Conservation (phyloP, 2,888 invertebrate species). For the Drosophila subsilvestris region DNA sequence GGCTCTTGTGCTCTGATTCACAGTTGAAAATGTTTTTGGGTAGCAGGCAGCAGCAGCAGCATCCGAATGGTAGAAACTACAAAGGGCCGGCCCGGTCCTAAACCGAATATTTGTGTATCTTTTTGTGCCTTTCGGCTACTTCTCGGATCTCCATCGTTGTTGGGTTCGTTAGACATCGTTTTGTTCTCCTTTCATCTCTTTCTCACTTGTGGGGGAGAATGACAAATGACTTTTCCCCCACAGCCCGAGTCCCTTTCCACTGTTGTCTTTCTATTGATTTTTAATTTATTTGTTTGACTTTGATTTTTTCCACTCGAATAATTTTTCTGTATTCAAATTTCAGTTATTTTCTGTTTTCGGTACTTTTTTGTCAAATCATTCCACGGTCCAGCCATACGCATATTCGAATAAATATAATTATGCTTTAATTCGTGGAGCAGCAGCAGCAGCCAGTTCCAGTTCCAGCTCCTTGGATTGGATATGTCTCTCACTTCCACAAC, state of each 20-base stretch:
- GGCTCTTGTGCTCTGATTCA: conserved; percentile 66
- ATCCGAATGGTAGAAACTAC: conserved; percentile 23
- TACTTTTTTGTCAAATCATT: conserved; percentile 69
- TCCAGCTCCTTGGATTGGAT: conserved; percentile 10
- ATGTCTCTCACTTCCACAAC: neutral
- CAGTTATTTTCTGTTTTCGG: conserved; percentile 22
- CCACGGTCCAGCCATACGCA: conserved; percentile 47
- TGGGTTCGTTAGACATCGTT: conserved; percentile 74
- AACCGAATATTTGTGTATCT: conserved; percentile 24
- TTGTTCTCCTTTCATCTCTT: conserved; percentile 61
- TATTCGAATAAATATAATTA: conserved; percentile 67
- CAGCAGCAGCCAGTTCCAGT: neutral
- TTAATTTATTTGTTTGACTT: conserved; percentile 77
- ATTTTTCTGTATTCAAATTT: conserved; percentile 47
- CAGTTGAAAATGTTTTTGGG: conserved; percentile 46
- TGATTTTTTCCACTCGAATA: conserved; percentile 60
- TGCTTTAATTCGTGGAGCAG: conserved; percentile 73
- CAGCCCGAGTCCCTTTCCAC: neutral
- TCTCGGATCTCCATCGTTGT: conserved; percentile 25
- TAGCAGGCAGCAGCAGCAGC: conserved; percentile 24
- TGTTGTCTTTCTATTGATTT: conserved; percentile 66
- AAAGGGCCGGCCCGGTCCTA: conserved; percentile 43
- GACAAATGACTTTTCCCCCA: conserved; percentile 72
- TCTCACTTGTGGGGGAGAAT: conserved; percentile 44
- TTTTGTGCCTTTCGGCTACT: conserved; percentile 15